Evolutionary conservation across 1,140 invertebrate species (phyloP).

Genomic region (Orius insidiosus): DNA sequence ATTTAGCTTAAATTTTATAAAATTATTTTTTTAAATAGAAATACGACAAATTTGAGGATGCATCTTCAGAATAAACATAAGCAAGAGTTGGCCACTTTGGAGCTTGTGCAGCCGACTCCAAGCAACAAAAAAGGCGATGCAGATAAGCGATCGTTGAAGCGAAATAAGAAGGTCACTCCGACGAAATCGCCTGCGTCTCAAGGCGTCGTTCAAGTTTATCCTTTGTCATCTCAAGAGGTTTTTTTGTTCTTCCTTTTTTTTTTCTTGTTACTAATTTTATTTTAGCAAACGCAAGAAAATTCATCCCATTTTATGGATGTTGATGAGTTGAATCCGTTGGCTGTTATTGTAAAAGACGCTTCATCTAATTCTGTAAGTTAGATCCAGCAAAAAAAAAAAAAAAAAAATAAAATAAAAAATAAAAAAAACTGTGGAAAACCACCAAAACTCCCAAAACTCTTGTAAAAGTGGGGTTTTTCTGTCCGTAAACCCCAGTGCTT

Average conservation of each 20-base stretch:
- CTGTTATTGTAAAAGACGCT: conserved; percentile 16
- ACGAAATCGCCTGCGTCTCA: not conserved
- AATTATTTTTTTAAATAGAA: conserved; percentile 22
- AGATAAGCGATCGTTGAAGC: conserved; percentile 10
- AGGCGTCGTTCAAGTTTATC: conserved; percentile 14
- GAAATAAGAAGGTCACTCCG: not conserved
- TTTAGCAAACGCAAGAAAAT: conserved; percentile 3
- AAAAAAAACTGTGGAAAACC: too few relatives aligned
- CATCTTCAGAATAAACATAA: conserved; percentile 42
- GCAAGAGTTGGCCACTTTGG: conserved; percentile 29
- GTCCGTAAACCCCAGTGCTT: too few relatives aligned
- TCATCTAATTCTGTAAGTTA: conserved; percentile 7
- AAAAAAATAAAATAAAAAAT: too few relatives aligned
- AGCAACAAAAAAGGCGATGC: conserved; percentile 12
- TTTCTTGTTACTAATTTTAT: not conserved
- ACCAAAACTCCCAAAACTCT: too few relatives aligned
- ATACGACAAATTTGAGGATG: conserved; percentile 42
- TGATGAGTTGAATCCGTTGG: conserved; percentile 15
- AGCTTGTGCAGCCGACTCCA: conserved; percentile 21
- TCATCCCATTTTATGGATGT: conserved; percentile 13
- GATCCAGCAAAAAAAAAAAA: too few relatives aligned
- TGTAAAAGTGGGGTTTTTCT: too few relatives aligned
- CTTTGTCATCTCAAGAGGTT: conserved; percentile 1
- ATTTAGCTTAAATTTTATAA: too few relatives aligned
- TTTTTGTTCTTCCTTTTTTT: not conserved